Evolutionary conservation across 1,140 invertebrate species (phyloP), one percentile per base, ranked within the genome.

Genomic region (Bombyx mori): DNA sequence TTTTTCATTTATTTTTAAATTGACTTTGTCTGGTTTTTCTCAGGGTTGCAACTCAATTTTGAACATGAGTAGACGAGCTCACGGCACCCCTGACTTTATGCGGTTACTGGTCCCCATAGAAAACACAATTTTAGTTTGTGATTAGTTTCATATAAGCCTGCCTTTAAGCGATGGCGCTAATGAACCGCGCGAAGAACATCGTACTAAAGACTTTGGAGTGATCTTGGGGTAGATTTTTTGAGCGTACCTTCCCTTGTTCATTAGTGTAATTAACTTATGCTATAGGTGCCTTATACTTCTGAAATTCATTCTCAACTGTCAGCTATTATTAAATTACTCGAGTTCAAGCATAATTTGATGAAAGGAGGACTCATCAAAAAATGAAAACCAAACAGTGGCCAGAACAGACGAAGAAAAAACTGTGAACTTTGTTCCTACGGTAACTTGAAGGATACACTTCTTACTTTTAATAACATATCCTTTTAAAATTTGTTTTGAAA

Each of bases 191-290:
- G 68, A 76, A 82, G 79, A 86, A 82, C 79, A 82, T 82, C 74
- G 77, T 76, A 81, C 73, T 81, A 86, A 86, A 83, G 79, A 82
- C 76, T 83, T 76, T 76, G 70, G 73, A 82, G 78, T 81, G 80
- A 82, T 82, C 79, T 82, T 74, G 75, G 75, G 75, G 74, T 59
- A 67, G 73, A 71, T 78, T 83, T 82, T 83, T 81, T 75, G 71
- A 80, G 77, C 73, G 74, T 73, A 82, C 76, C 79, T 81, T 77
- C 79, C 71, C 77, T 82, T 77, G 76, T 86, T 86, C 82, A 86
- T 86, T 86, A 86, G 82, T 79, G 79, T 82, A 86, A 86, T 86
- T 83, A 83, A 86, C 82, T 86, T 86, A 86, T 76, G 69, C 73
- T 71, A 65, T 72, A 72, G 67, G 56, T 65, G 53, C 57, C 60